phyloP scores from a whole-genome alignment of 2,888 invertebrate genomes.

The Parnassius glacialis region DNA sequence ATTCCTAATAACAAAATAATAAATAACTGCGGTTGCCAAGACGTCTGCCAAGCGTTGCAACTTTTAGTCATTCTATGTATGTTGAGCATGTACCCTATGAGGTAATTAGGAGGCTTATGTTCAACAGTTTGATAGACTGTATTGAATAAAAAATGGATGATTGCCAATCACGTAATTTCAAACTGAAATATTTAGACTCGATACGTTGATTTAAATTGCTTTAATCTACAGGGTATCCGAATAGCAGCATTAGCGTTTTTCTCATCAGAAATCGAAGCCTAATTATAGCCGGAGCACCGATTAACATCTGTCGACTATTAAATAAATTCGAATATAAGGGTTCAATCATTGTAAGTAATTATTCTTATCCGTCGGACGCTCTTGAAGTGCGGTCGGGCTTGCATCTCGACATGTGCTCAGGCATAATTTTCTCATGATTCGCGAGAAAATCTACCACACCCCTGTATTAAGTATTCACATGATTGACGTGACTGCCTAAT shows the following conservation, averaged over 20 bases:
- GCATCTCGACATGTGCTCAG: conserved; percentile 50
- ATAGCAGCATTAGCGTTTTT: conserved; percentile 63
- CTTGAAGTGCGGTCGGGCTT: conserved; percentile 64
- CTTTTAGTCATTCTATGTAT: too few species aligned
- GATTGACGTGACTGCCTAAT: conserved; percentile 64
- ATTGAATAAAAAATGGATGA: background rate
- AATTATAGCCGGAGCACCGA: conserved; percentile 74
- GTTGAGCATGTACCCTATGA: too few species aligned
- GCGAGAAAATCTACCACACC: conserved; percentile 74
- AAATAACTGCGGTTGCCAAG: too few species aligned
- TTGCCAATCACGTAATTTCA: background rate
- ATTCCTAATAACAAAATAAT: too few species aligned
- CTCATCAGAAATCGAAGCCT: conserved; percentile 71
- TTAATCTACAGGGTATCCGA: conserved; percentile 34
- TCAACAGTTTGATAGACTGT: too few species aligned
- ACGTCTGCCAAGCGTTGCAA: too few species aligned
- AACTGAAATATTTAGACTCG: conserved; percentile 28
- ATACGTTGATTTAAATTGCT: conserved; percentile 49
- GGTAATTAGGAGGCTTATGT: too few species aligned
- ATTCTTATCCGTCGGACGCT: conserved; percentile 80
- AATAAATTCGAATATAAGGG: conserved; percentile 77
- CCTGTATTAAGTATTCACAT: conserved; percentile 75
- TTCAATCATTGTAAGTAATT: conserved; percentile 80
- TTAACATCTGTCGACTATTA: conserved; percentile 81
- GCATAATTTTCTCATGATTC: conserved; percentile 79